These are phyloP conservation scores for Leptodactylus fuscus DNA, from an alignment of 2,113 vertebrate species.

Conservation along the genomic window DNA sequence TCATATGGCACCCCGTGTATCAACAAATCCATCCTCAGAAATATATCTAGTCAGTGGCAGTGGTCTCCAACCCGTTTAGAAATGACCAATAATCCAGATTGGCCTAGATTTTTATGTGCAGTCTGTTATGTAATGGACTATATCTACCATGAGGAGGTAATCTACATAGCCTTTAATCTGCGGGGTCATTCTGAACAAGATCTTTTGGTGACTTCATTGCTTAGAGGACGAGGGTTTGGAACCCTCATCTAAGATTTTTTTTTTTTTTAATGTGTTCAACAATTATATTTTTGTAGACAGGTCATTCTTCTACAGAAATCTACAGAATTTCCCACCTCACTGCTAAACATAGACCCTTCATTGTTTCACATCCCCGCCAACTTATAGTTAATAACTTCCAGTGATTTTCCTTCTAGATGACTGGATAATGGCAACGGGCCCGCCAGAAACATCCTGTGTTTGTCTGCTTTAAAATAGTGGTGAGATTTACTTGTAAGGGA, in stretches of 20 bases:
- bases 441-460: slow-evolving; percentile 97
- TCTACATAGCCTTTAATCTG: neutral
- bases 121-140: neutral
- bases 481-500: slow-evolving; percentile 73
- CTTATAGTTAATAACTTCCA: slow-evolving; percentile 89
- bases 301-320: slow-evolving; percentile 12
- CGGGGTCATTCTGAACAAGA: neutral
- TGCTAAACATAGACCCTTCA: slow-evolving; percentile 89
- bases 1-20: neutral
- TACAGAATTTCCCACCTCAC: slow-evolving; percentile 64
- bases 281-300: neutral
- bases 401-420: slow-evolving; percentile 79
- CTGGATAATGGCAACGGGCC: slow-evolving; percentile 88
- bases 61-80: neutral
- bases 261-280: neutral
- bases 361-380: slow-evolving; percentile 80
- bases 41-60: neutral
- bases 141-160: neutral
- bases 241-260: neutral
- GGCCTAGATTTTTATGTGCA: neutral
- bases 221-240: neutral
- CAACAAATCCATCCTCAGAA: neutral
- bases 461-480: slow-evolving; percentile 91
- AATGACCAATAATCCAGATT: too few relatives aligned
- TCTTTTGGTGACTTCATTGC: neutral